Evolutionary conservation across 1,140 invertebrate genomes (phyloP).

Genomic region (Eumaeus atala): DNA sequence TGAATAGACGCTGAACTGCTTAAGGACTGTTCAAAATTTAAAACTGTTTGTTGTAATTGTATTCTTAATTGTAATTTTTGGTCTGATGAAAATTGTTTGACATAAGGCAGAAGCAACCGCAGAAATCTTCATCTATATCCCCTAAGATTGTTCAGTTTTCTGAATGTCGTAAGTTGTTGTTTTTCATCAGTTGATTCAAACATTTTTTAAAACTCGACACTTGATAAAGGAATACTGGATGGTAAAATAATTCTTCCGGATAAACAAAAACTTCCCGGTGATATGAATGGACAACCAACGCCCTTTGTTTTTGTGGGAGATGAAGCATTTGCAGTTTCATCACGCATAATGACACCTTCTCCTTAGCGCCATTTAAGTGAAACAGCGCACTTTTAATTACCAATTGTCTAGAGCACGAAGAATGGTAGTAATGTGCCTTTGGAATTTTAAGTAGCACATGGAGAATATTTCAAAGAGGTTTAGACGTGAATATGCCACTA

Average conservation of each 20-base stretch:
- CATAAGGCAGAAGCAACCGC: constrained; percentile 4
- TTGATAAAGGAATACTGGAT: not conserved
- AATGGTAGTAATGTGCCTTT: constrained; percentile 63
- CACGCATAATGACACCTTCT: too few relatives aligned
- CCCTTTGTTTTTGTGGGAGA: constrained; percentile 4
- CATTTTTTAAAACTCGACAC: not conserved
- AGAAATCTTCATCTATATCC: constrained; percentile 11
- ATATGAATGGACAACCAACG: not conserved
- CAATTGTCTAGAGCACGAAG: constrained; percentile 37
- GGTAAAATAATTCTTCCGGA: not conserved
- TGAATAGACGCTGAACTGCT: not conserved
- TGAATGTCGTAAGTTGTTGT: constrained; percentile 5
- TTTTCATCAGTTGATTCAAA: not conserved
- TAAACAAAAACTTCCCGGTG: not conserved
- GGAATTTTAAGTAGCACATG: constrained; percentile 52
- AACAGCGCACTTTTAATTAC: constrained; percentile 23
- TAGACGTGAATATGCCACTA: too few relatives aligned
- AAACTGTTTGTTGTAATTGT: constrained; percentile 6
- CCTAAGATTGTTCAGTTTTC: constrained; percentile 12
- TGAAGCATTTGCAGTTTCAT: not conserved
- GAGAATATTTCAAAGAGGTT: constrained; percentile 41
- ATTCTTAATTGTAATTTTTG: constrained; percentile 12
- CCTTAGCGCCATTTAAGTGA: not conserved
- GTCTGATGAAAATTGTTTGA: constrained; percentile 6
- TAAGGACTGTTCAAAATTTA: constrained; percentile 8